Percentiles rank a stretch among this genome's conserved stretches.
phyloP scores from a whole-genome alignment of 2,797 vertebrate genomes.

The Dermochelys coriacea region DNA sequence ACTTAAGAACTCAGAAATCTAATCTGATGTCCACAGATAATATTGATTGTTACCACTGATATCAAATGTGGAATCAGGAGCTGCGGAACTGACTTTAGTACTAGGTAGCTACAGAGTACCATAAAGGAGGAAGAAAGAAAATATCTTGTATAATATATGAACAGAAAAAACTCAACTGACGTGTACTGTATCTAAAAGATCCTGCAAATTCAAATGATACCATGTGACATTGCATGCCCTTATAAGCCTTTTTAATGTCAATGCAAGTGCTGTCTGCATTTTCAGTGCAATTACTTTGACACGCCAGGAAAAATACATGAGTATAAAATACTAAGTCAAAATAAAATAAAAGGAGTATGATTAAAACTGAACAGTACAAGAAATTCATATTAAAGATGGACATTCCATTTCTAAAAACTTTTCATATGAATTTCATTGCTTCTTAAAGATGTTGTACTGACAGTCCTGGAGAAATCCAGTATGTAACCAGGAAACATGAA shows the following conservation, averaged over 20 bases:
- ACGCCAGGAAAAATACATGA: neutral
- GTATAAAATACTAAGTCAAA: neutral
- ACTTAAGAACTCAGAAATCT: neutral
- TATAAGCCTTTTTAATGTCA: neutral
- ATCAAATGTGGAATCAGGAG: neutral
- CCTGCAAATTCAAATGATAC: neutral
- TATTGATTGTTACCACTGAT: neutral
- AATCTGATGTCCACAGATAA: neutral
- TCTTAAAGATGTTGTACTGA: neutral
- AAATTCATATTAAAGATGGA: neutral
- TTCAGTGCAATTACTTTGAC: neutral
- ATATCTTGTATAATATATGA: fast-evolving
- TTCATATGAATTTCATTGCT: neutral
- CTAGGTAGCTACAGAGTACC: neutral
- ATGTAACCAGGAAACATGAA: constrained; percentile 24
- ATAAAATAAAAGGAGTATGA: neutral
- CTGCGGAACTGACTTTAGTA: neutral
- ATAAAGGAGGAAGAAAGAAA: neutral
- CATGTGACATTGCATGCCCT: neutral
- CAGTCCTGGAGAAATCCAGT: constrained; percentile 17
- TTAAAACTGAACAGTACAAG: neutral
- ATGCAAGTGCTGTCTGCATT: neutral
- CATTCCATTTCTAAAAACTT: neutral
- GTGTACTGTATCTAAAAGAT: neutral
- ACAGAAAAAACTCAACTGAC: neutral